Conservation (phyloP, 2,113 vertebrate genomes). For the Crotalus horridus region DNA sequence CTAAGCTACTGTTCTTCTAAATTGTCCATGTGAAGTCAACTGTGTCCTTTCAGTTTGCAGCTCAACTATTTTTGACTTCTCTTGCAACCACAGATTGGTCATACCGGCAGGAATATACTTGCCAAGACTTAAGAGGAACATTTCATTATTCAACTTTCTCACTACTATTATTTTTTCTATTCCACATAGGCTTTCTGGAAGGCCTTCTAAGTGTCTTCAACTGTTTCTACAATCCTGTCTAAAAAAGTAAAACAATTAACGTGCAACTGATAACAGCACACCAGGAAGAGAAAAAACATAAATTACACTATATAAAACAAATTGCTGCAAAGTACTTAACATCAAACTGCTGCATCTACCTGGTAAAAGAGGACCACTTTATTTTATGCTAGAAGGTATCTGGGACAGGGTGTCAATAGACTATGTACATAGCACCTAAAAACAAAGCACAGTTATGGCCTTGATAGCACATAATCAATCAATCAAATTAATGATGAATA, state of each 20-base stretch:
- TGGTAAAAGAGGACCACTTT: not conserved
- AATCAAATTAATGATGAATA: no score
- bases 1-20: not conserved
- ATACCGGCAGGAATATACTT: not conserved
- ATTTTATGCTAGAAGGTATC: not conserved
- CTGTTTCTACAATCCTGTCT: not conserved
- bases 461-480: not conserved
- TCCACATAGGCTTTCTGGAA: not conserved
- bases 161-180: not conserved
- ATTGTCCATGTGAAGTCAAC: not conserved
- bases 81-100: not conserved
- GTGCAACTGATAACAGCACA: not conserved
- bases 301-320: not conserved
- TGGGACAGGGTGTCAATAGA: not conserved
- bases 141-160: not conserved
- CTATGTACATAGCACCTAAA: not conserved
- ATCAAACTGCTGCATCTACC: not conserved
- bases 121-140: not conserved
- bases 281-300: not conserved
- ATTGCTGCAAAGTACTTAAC: not conserved
- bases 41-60: not conserved
- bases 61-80: not conserved
- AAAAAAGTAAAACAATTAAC: not conserved
- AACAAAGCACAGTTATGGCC: not conserved
- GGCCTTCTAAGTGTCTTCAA: not conserved